Evolutionary conservation across 2,113 vertebrate species (phyloP).

Genomic region (Guaruba guarouba): DNA sequence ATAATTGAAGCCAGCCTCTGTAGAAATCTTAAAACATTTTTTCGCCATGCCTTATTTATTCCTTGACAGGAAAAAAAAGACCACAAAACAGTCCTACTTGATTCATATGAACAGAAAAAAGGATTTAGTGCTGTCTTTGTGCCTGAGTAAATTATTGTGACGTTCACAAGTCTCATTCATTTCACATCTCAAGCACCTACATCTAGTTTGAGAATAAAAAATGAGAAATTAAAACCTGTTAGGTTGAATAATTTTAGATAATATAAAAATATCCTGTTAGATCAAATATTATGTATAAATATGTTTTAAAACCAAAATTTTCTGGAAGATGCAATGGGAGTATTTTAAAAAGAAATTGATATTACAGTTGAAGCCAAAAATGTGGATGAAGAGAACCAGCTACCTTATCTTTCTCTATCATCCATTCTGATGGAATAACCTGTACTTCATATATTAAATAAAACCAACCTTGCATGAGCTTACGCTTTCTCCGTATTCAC

Average conservation of each 20-base stretch:
- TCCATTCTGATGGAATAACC: background rate
- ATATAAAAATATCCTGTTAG: background rate
- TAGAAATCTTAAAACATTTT: background rate
- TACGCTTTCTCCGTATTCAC: fast-evolving
- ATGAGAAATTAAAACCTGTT: background rate
- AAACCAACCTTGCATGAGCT: background rate
- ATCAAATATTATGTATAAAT: background rate
- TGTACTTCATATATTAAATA: background rate
- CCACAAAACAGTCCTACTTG: background rate
- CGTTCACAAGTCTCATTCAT: too few species aligned
- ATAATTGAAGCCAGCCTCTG: background rate
- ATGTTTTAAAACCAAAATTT: background rate
- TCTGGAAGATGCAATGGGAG: background rate
- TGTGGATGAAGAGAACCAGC: background rate
- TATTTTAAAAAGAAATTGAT: background rate
- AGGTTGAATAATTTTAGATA: background rate
- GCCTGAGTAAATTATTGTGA: background rate
- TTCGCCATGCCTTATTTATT: background rate
- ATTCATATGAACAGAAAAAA: background rate
- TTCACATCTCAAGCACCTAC: background rate
- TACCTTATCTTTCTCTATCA: background rate
- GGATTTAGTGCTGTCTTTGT: background rate
- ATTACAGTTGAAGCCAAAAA: background rate
- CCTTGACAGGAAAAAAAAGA: background rate
- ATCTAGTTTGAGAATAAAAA: background rate